These are phyloP conservation scores for Apotomis capreana DNA, from an alignment of 2,888 invertebrate genomes.

Conservation along the genomic window DNA sequence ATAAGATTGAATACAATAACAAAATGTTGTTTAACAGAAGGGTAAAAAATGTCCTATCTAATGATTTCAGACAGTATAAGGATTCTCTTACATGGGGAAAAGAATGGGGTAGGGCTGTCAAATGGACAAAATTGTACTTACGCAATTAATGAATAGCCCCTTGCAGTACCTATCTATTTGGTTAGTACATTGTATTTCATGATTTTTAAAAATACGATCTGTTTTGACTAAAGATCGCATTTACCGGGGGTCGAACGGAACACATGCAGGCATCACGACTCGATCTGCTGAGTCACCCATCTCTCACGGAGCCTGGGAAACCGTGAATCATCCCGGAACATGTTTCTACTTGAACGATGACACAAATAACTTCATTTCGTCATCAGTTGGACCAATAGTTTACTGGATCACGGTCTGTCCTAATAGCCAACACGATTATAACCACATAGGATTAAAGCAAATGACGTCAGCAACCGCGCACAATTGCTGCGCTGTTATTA, in stretches of 20 bases:
- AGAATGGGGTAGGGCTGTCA: too few species aligned
- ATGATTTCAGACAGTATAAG: too few species aligned
- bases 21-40: too few species aligned
- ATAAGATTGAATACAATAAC: too few species aligned
- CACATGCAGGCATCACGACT: slow-evolving; percentile 36
- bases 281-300: slow-evolving; percentile 35
- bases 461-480: not conserved
- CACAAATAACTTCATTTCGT: slow-evolving; percentile 33
- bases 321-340: slow-evolving; percentile 40
- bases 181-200: too few species aligned
- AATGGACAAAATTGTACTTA: too few species aligned
- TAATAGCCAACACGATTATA: slow-evolving; percentile 1
- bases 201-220: not conserved
- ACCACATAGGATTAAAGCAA: not conserved
- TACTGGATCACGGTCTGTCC: slow-evolving; percentile 20
- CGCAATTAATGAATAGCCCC: too few species aligned
- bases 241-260: slow-evolving; percentile 20
- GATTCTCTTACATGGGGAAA: too few species aligned
- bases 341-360: slow-evolving; percentile 37
- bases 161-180: too few species aligned
- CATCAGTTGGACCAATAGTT: slow-evolving; percentile 30
- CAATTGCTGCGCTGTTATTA: too few species aligned
- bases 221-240: slow-evolving; percentile 15
- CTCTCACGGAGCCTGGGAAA: slow-evolving; percentile 41
- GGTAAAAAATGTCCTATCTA: too few species aligned